phyloP scores from a whole-genome alignment of 2,113 vertebrate species.

The Geothlypis trichas region DNA sequence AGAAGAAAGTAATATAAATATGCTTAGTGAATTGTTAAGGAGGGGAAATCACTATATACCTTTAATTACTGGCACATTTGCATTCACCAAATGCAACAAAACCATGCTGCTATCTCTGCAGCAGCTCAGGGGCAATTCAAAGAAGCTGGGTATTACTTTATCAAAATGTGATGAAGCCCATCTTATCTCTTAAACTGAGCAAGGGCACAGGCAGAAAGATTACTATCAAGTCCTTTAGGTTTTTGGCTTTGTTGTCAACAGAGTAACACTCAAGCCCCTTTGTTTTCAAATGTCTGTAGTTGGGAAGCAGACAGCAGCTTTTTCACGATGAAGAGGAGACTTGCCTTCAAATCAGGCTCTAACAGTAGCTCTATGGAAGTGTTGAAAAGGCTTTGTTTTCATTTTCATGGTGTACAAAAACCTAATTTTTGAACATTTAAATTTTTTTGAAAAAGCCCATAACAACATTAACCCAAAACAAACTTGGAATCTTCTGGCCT shows the following conservation, averaged over 20 bases:
- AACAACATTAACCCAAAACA: neutral
- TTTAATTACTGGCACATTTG: neutral
- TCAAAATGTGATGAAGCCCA: neutral
- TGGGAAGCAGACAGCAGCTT: neutral
- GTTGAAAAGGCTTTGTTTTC: slow-evolving; percentile 6
- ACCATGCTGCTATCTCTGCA: neutral
- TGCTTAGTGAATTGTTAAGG: neutral
- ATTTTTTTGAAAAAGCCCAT: neutral
- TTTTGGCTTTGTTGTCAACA: neutral
- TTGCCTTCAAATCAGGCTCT: neutral
- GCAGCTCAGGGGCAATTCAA: neutral
- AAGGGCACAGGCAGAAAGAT: neutral
- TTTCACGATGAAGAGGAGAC: neutral
- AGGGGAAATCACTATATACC: neutral
- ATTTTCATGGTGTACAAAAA: neutral
- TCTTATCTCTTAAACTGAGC: neutral
- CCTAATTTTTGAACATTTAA: neutral
- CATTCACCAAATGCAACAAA: neutral
- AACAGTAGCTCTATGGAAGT: neutral
- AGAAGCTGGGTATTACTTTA: neutral
- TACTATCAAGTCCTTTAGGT: neutral
- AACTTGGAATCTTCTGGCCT: neutral
- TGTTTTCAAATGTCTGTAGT: neutral
- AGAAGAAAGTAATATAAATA: neutral
- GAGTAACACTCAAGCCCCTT: neutral